Conservation (phyloP, 2,888 invertebrate species). For the Drosophila picticornis region DNA sequence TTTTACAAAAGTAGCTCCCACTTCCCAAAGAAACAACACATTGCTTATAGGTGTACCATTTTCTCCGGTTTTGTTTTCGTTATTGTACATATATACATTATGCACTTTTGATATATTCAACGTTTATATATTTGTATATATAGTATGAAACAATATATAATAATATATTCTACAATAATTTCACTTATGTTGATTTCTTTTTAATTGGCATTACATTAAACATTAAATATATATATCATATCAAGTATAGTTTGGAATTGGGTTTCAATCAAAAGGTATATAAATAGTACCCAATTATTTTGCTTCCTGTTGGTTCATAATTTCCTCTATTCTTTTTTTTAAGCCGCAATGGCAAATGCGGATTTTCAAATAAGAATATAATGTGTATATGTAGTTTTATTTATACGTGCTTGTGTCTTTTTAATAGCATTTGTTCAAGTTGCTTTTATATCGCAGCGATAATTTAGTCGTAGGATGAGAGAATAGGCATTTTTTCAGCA, state of each 20-base stretch:
- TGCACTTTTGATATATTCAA: slow-evolving; percentile 26
- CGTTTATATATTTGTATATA: slow-evolving; percentile 15
- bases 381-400: slow-evolving; percentile 7
- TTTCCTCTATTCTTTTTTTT: slow-evolving; percentile 15
- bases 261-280: slow-evolving; percentile 23
- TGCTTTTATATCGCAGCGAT: slow-evolving; percentile 74
- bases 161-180: slow-evolving; percentile 29
- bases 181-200: slow-evolving; percentile 17
- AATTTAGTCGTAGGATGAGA: slow-evolving; percentile 48
- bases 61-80: slow-evolving; percentile 11
- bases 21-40: slow-evolving; percentile 20
- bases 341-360: slow-evolving; percentile 39
- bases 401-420: slow-evolving; percentile 8
- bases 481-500: slow-evolving; percentile 42
- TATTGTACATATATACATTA: slow-evolving; percentile 24
- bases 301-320: slow-evolving; percentile 18
- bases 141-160: slow-evolving; percentile 11
- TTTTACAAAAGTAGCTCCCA: slow-evolving; percentile 35
- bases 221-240: slow-evolving; percentile 11
- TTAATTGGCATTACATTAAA: slow-evolving; percentile 17
- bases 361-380: slow-evolving; percentile 20
- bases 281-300: slow-evolving; percentile 32
- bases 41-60: slow-evolving; percentile 28
- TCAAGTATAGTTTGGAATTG: slow-evolving; percentile 8
- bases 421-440: slow-evolving; percentile 53